These are phyloP conservation scores for Zaprionus gabonicus DNA, from an alignment of 1,140 invertebrate genomes.

Conservation along the genomic window DNA sequence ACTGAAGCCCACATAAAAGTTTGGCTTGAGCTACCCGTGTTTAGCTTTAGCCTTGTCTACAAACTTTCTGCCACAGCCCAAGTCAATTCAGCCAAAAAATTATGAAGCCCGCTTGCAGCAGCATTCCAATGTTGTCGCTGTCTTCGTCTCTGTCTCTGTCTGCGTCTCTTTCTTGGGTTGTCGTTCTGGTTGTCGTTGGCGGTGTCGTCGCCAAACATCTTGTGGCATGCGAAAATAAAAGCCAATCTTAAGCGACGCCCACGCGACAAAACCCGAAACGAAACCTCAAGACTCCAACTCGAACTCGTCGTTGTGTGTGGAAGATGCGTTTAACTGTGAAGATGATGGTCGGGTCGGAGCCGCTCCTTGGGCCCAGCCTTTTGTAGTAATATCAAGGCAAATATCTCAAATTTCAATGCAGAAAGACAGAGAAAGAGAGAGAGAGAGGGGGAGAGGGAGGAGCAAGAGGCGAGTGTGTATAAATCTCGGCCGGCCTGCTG, in stretches of 20 bases:
- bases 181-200: conserved; percentile 17
- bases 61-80: conserved; percentile 27
- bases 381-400: conserved; percentile 78
- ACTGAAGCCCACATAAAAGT: conserved; percentile 40
- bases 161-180: background rate
- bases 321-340: conserved; percentile 75
- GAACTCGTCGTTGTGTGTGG: conserved; percentile 6
- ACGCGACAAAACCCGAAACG: conserved; percentile 50
- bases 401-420: conserved; percentile 80
- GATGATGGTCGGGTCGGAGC: conserved; percentile 49
- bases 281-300: conserved; percentile 18
- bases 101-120: conserved; percentile 52
- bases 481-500: conserved; percentile 62
- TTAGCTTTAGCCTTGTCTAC: conserved; percentile 2
- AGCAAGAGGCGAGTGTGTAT: conserved; percentile 5
- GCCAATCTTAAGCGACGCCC: conserved; percentile 72
- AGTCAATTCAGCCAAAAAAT: conserved; percentile 63
- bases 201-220: conserved; percentile 41
- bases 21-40: conserved; percentile 24
- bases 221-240: conserved; percentile 49
- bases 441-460: background rate
- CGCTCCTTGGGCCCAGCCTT: conserved; percentile 63
- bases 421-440: background rate
- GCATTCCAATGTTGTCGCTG: conserved; percentile 58
- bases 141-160: conserved; percentile 11